Evolutionary conservation across 2,113 vertebrate species (phyloP).

Genomic region (Machaerirhynchus nigripectus): DNA sequence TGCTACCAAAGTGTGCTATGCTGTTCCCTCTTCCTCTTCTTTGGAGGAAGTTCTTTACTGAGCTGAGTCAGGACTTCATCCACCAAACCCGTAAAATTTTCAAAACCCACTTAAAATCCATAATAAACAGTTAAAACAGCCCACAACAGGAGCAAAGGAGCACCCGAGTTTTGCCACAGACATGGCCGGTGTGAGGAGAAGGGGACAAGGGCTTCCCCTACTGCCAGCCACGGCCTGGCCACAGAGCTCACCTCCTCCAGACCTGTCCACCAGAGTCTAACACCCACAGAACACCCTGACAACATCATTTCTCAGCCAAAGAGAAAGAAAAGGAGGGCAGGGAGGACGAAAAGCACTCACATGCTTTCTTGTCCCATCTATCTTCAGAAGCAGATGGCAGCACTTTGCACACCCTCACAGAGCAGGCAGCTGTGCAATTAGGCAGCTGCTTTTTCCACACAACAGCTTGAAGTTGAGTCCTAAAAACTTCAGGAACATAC

Average conservation of each 20-base stretch:
- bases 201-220: background rate
- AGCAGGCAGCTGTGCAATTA: background rate
- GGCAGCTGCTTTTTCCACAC: background rate
- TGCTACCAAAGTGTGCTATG: background rate
- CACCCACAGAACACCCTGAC: background rate
- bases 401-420: background rate
- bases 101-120: background rate
- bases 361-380: background rate
- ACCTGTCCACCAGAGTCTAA: background rate
- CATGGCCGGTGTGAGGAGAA: background rate
- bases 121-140: background rate
- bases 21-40: background rate
- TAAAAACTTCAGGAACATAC: background rate
- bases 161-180: background rate
- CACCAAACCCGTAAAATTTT: background rate
- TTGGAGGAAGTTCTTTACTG: background rate
- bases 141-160: background rate
- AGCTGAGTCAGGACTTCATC: background rate
- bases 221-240: background rate
- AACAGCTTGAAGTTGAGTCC: background rate
- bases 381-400: background rate
- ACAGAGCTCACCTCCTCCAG: background rate
- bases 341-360: background rate
- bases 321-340: background rate
- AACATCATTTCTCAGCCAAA: background rate